Evolutionary conservation across 2,888 invertebrate genomes (phyloP).

Genomic region (Hedya salicella): DNA sequence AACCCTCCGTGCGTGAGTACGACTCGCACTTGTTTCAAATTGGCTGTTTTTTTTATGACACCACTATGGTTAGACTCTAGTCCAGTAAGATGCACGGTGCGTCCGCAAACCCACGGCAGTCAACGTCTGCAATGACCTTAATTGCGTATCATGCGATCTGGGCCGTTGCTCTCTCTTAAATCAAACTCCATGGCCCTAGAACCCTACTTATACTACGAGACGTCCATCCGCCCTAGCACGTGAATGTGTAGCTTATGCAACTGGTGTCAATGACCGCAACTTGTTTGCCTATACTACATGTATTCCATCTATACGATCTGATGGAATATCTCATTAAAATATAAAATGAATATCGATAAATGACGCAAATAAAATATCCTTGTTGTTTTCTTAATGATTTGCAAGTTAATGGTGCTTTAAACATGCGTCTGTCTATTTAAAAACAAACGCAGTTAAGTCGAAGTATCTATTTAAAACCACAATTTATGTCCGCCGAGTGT

Average conservation of each 20-base stretch:
- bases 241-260: conserved; percentile 73
- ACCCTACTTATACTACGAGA: conserved; percentile 71
- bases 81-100: conserved; percentile 26
- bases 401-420: conserved; percentile 2
- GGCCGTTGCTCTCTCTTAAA: conserved; percentile 83
- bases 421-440: conserved; percentile 11
- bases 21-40: no score
- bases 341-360: conserved; percentile 23
- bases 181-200: conserved; percentile 82
- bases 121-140: conserved; percentile 75
- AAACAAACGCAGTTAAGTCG: conserved; percentile 49
- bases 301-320: conserved; percentile 63
- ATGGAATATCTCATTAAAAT: conserved; percentile 42
- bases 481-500: conserved; percentile 69
- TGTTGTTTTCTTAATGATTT: conserved; percentile 8
- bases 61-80: conserved; percentile 16
- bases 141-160: conserved; percentile 70
- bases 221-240: conserved; percentile 69
- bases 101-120: conserved; percentile 32
- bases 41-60: no score
- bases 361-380: conserved; percentile 14
- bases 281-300: conserved; percentile 58
- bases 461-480: conserved; percentile 69
- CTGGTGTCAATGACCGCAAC: conserved; percentile 70
- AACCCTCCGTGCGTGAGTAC: no score